phyloP scores from a whole-genome alignment of 2,888 invertebrate species.

The Serrognathus titanus region DNA sequence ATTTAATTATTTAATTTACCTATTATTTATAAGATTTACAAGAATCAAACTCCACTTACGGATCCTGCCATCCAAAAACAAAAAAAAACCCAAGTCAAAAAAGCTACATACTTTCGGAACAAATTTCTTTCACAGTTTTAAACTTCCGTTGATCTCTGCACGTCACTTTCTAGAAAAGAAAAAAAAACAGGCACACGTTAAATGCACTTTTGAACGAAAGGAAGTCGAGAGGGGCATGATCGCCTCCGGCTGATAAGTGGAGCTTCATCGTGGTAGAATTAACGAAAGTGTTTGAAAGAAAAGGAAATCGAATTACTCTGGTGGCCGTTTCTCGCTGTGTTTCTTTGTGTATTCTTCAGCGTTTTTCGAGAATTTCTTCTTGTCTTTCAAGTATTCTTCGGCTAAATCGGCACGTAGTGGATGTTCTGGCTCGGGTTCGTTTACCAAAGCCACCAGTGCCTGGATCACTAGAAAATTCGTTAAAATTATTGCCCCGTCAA shows the following conservation, averaged over 20 bases:
- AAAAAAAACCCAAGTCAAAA: neutral
- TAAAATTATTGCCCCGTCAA: neutral
- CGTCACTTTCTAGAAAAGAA: neutral
- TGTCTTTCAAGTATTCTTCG: constrained; percentile 94
- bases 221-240: neutral
- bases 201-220: neutral
- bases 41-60: constrained; percentile 1
- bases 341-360: constrained; percentile 99
- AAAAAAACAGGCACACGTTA: neutral
- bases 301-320: constrained; percentile 55
- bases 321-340: constrained; percentile 93
- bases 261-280: constrained; percentile 9
- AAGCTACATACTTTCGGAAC: neutral
- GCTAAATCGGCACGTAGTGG: constrained; percentile 95
- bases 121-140: neutral
- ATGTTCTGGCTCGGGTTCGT: constrained; percentile 98
- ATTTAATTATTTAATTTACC: constrained; percentile 16
- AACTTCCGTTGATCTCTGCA: neutral
- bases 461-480: constrained; percentile 74
- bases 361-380: constrained; percentile 96
- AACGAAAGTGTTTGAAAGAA: constrained; percentile 1
- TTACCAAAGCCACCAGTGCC: constrained; percentile 91
- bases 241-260: constrained; percentile 5
- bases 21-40: constrained; percentile 16
- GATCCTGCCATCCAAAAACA: neutral